Evolutionary conservation across 2,888 invertebrate species (phyloP).

Genomic region (Oegoconia quadripuncta): DNA sequence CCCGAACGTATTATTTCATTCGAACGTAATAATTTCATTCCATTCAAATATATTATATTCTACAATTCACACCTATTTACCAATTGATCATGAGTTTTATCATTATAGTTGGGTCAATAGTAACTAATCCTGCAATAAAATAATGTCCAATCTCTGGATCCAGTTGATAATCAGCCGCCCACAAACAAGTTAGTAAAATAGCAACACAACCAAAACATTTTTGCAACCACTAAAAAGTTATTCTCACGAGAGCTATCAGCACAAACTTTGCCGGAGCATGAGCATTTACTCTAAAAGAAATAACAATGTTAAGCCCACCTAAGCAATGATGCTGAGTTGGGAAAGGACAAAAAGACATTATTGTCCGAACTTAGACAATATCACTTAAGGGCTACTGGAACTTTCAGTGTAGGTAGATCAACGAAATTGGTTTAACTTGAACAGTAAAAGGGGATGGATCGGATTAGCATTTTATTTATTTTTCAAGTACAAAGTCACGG

Average conservation of each 20-base stretch:
- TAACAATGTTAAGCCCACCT: conserved; percentile 21
- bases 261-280: conserved; percentile 2
- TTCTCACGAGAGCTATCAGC: background rate
- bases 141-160: too few relatives aligned
- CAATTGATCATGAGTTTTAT: too few relatives aligned
- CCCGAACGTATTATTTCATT: too few relatives aligned
- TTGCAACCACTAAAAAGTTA: background rate
- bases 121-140: too few relatives aligned
- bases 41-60: too few relatives aligned
- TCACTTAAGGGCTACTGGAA: conserved; percentile 22
- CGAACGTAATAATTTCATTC: too few relatives aligned
- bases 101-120: too few relatives aligned
- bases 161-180: too few relatives aligned
- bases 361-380: conserved; percentile 29
- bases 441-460: conserved; percentile 37
- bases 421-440: conserved; percentile 39
- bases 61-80: too few relatives aligned
- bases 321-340: conserved; percentile 18
- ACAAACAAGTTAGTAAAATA: background rate
- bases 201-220: conserved; percentile 1
- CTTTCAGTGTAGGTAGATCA: conserved; percentile 23
- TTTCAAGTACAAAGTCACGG: conserved; percentile 27
- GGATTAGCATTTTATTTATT: conserved; percentile 51
- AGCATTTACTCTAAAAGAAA: conserved; percentile 9
- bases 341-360: conserved; percentile 24